Evolutionary conservation across 2,888 invertebrate genomes (phyloP).

Genomic region (Aquatica leii): DNA sequence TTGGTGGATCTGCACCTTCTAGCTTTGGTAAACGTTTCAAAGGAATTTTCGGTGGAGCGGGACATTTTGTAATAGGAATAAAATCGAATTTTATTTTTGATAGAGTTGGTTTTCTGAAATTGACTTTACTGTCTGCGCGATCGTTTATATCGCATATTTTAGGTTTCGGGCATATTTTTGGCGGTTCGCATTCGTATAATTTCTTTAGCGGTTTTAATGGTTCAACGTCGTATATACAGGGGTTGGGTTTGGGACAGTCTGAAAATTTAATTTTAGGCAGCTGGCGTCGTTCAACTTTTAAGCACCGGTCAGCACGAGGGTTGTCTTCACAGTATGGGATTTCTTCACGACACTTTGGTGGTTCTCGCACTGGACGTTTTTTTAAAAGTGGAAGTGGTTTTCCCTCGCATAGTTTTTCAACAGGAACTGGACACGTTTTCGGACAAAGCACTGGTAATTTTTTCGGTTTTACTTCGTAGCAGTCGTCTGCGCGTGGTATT

Average conservation of each 20-base stretch:
- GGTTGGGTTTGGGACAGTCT: neutral
- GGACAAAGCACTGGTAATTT: neutral
- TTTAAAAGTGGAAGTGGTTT: neutral
- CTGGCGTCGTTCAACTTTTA: neutral
- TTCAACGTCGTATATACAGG: neutral
- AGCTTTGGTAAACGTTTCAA: slow-evolving; percentile 14
- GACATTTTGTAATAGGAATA: neutral
- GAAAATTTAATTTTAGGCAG: slow-evolving; percentile 3
- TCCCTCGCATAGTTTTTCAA: neutral
- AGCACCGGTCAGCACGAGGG: neutral
- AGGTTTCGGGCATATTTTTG: neutral
- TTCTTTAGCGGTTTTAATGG: neutral
- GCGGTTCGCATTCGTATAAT: neutral
- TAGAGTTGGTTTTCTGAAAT: neutral
- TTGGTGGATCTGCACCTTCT: neutral
- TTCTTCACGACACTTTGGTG: neutral
- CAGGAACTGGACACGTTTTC: neutral
- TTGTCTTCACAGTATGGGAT: too few species aligned
- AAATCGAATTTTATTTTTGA: neutral
- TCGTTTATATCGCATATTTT: neutral
- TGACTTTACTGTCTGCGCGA: neutral
- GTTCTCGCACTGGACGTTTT: neutral
- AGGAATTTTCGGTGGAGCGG: neutral
- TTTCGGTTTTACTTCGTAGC: neutral
- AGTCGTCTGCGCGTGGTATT: slow-evolving; percentile 14